phyloP scores from a whole-genome alignment of 1,140 invertebrate species.

The Odontomachus brunneus region DNA sequence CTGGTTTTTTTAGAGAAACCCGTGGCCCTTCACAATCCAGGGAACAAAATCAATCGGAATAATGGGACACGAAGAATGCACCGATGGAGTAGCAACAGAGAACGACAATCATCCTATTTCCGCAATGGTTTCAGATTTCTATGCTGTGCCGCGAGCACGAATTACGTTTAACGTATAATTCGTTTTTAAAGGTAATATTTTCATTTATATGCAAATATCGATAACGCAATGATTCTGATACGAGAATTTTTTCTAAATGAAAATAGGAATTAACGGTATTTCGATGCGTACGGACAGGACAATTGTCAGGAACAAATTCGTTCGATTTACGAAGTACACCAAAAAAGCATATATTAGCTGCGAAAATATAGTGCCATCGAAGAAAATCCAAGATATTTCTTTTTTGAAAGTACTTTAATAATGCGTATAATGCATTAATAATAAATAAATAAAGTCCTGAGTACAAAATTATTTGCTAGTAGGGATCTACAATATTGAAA shows the following conservation, averaged over 20 bases:
- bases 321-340: slow-evolving; percentile 5
- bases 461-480: too few relatives aligned
- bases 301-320: not conserved
- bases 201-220: slow-evolving; percentile 33
- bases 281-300: not conserved
- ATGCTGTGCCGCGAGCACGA: slow-evolving; percentile 82
- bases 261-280: not conserved
- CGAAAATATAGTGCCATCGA: not conserved
- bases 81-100: slow-evolving; percentile 77
- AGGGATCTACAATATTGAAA: too few relatives aligned
- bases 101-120: slow-evolving; percentile 82
- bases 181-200: slow-evolving; percentile 39
- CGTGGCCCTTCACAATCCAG: slow-evolving; percentile 79
- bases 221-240: slow-evolving; percentile 16
- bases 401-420: slow-evolving; percentile 16
- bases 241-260: slow-evolving; percentile 2
- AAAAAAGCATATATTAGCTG: not conserved
- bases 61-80: slow-evolving; percentile 79
- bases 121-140: slow-evolving; percentile 82
- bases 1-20: slow-evolving; percentile 76
- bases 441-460: too few relatives aligned
- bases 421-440: slow-evolving; percentile 11
- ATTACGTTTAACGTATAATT: slow-evolving; percentile 79
- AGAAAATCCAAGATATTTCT: not conserved
- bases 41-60: slow-evolving; percentile 74